Evolutionary conservation across 2,113 vertebrate genomes (phyloP).

Genomic region (Peromyscus californicus): DNA sequence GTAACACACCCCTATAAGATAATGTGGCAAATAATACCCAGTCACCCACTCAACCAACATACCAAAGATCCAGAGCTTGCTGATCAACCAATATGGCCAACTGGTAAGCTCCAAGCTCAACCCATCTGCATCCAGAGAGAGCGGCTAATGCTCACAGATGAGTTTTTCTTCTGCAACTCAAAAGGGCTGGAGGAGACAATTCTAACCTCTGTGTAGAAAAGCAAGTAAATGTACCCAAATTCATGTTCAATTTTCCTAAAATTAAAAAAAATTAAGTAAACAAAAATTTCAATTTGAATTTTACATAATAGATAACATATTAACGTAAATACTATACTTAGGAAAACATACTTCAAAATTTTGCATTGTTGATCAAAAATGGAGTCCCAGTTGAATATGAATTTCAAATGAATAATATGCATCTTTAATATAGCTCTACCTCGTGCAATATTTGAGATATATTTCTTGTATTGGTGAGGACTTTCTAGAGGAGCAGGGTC

Average conservation of each 20-base stretch:
- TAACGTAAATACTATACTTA: conserved; percentile 10
- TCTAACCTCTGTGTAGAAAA: background rate
- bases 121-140: background rate
- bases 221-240: background rate
- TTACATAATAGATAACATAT: conserved; percentile 38
- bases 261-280: background rate
- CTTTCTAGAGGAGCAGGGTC: too few species aligned
- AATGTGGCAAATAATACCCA: background rate
- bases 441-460: background rate
- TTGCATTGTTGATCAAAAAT: conserved; percentile 29
- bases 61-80: background rate
- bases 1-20: background rate
- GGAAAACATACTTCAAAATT: background rate
- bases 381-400: conserved; percentile 21
- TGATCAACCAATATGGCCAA: background rate
- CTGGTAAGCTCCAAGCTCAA: background rate
- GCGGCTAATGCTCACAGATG: background rate
- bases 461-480: background rate
- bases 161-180: background rate
- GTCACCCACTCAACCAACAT: background rate
- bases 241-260: background rate
- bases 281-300: background rate
- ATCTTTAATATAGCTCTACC: conserved; percentile 41
- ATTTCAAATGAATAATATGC: conserved; percentile 48
- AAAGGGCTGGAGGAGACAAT: background rate